Evolutionary conservation across 2,113 vertebrate genomes (phyloP).

Genomic region (Oncorhynchus keta): DNA sequence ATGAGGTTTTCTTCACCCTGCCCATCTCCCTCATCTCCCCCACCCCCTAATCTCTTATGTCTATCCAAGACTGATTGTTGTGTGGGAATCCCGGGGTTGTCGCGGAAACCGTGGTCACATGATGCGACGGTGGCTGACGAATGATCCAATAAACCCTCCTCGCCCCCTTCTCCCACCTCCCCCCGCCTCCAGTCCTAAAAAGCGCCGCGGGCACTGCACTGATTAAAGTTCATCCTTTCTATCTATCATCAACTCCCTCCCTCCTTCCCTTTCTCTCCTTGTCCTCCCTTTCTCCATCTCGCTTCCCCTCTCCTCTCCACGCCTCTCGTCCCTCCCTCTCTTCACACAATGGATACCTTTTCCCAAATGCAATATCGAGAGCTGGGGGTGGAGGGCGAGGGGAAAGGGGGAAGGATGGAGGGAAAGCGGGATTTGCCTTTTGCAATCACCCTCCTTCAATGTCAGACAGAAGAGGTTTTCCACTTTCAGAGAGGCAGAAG

Average conservation of each 20-base stretch:
- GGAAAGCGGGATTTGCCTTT: background rate
- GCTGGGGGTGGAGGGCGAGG: too few relatives aligned
- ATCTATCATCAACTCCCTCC: background rate
- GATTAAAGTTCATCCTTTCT: background rate
- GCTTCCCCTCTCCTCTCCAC: background rate
- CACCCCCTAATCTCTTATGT: too few relatives aligned
- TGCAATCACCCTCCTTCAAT: background rate
- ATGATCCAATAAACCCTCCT: too few relatives aligned
- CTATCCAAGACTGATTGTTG: too few relatives aligned
- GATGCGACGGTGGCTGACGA: too few relatives aligned
- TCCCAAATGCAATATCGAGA: too few relatives aligned
- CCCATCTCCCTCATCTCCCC: too few relatives aligned
- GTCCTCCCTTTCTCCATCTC: background rate
- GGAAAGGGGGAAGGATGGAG: background rate
- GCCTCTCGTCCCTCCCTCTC: background rate
- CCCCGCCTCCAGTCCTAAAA: background rate
- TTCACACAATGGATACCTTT: too few relatives aligned
- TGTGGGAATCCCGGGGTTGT: too few relatives aligned
- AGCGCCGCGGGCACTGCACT: background rate
- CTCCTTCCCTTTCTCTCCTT: background rate
- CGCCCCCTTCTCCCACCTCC: too few relatives aligned
- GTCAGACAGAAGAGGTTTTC: background rate
- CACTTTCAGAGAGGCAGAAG: background rate
- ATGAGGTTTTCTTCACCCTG: too few relatives aligned
- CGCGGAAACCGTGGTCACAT: too few relatives aligned